Conservation (phyloP, 2,888 invertebrate genomes). For the Galerucella nymphaeae region DNA sequence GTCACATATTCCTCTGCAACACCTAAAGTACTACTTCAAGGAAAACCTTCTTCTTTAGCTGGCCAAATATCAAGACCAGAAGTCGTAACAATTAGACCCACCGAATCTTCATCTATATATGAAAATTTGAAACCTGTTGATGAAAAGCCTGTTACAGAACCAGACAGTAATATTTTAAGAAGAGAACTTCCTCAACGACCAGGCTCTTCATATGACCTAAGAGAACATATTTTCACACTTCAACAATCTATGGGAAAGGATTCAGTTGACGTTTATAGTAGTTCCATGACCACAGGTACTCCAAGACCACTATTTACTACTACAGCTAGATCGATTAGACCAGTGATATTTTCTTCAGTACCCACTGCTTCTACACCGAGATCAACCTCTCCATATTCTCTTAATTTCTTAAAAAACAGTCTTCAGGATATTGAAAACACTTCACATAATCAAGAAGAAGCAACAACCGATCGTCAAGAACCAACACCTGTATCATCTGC, state of each 20-base stretch:
- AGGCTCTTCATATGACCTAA: constrained; percentile 65
- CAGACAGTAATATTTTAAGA: constrained; percentile 70
- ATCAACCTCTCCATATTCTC: constrained; percentile 50
- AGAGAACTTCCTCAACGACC: constrained; percentile 73
- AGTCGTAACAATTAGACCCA: constrained; percentile 54
- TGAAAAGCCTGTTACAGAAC: constrained; percentile 67
- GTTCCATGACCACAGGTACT: constrained; percentile 72
- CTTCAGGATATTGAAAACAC: constrained; percentile 46
- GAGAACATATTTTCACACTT: constrained; percentile 69
- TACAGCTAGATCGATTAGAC: constrained; percentile 68
- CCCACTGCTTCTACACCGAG: constrained; percentile 49
- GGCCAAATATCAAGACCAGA: constrained; percentile 60
- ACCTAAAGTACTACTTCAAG: constrained; percentile 60
- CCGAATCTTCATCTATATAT: constrained; percentile 55
- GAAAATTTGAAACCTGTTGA: constrained; percentile 57
- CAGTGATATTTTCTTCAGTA: constrained; percentile 62
- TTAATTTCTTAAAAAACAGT: constrained; percentile 50
- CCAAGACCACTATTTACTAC: constrained; percentile 77
- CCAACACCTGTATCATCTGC: constrained; percentile 69
- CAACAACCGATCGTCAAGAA: constrained; percentile 67
- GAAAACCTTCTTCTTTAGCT: constrained; percentile 52
- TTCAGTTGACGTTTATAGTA: constrained; percentile 76
- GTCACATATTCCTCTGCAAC: constrained; percentile 60
- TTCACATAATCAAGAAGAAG: constrained; percentile 53
- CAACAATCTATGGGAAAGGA: constrained; percentile 75